Conservation (phyloP, 2,113 vertebrate species). For the Ammodytes dubius region DNA sequence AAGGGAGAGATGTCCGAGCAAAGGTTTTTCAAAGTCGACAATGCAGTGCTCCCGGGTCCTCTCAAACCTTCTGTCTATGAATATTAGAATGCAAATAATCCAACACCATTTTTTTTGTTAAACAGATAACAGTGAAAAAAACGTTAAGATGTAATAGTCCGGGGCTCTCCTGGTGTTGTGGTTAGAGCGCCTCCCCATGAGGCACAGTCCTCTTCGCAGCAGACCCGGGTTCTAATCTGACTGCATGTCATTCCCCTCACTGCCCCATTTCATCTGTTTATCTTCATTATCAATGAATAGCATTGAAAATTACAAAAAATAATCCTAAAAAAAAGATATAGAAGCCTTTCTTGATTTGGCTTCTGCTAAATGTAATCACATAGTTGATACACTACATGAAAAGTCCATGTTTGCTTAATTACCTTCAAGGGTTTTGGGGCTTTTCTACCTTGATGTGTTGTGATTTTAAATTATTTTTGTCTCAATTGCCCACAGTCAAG, state of each 20-base stretch:
- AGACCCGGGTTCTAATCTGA: too few species aligned
- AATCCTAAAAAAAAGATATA: too few species aligned
- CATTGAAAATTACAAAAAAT: too few species aligned
- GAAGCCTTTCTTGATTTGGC: slow-evolving; percentile 3
- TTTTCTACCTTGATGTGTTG: neutral
- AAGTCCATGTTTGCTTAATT: neutral
- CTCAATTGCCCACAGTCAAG: too few species aligned
- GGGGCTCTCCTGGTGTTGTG: too few species aligned
- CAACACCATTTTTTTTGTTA: slow-evolving; percentile 3
- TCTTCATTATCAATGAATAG: too few species aligned
- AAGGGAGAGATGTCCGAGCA: slow-evolving; percentile 30
- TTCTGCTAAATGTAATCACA: neutral
- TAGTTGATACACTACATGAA: neutral
- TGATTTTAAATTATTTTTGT: neutral
- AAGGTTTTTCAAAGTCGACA: slow-evolving; percentile 51
- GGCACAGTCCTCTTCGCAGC: too few species aligned
- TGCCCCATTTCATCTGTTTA: too few species aligned
- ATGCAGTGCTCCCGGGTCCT: slow-evolving; percentile 23
- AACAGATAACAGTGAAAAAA: slow-evolving; percentile 17
- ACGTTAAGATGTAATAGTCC: neutral
- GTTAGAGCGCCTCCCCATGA: too few species aligned
- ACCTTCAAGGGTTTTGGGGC: neutral
- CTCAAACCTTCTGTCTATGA: slow-evolving; percentile 41
- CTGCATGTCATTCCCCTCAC: too few species aligned
- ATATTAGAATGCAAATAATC: slow-evolving; percentile 52